Evolutionary conservation across 2,888 invertebrate species (phyloP).

Genomic region (Callimorpha dominula): DNA sequence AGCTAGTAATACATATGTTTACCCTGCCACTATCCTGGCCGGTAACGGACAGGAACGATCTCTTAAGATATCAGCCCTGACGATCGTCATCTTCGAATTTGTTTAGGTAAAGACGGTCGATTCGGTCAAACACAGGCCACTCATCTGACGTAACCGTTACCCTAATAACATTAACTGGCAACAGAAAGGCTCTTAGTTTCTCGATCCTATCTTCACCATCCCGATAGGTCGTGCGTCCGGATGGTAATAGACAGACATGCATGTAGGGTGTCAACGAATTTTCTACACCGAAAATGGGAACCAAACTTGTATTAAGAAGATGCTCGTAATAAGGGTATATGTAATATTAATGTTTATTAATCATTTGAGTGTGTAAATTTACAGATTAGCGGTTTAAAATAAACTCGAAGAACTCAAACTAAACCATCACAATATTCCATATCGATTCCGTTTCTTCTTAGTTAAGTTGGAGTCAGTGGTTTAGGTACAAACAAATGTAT

Average conservation of each 20-base stretch:
- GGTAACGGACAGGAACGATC: not conserved
- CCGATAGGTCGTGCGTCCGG: not conserved
- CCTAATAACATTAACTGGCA: not conserved
- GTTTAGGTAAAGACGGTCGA: not conserved
- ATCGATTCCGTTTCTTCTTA: not conserved
- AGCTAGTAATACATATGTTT: no score
- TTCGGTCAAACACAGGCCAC: not conserved
- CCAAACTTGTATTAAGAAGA: not conserved
- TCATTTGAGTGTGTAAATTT: not conserved
- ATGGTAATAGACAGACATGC: no score
- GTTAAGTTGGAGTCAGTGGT: not conserved
- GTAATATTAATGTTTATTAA: not conserved
- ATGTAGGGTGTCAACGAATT: not conserved
- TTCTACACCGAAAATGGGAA: not conserved
- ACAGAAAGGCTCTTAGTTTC: not conserved
- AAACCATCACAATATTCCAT: not conserved
- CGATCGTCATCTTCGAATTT: not conserved
- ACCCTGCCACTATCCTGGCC: not conserved
- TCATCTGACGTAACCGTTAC: not conserved
- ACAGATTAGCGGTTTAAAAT: not conserved
- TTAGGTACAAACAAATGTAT: not conserved
- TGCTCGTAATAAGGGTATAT: no score
- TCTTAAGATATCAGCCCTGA: not conserved
- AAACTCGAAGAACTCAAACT: not conserved
- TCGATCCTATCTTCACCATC: no score